phyloP scores from a whole-genome alignment of 2,797 vertebrate genomes.

The Pantherophis vulpinus region DNA sequence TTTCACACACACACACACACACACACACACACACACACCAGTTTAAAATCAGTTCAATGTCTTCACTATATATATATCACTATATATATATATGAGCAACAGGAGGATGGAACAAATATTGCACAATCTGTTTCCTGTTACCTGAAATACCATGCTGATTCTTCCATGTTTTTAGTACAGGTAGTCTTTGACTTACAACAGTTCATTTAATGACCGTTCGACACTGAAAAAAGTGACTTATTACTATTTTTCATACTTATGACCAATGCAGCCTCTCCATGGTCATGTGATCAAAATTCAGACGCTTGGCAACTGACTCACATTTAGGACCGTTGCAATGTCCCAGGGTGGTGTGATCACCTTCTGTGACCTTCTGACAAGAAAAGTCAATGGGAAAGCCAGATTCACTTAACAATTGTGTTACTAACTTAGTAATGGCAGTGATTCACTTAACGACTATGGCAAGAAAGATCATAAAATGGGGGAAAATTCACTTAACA shows the following conservation, averaged over 20 bases:
- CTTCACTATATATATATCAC: background rate
- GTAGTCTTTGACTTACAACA: background rate
- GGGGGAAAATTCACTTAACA: background rate
- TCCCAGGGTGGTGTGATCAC: background rate
- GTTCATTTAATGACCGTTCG: background rate
- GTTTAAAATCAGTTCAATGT: background rate
- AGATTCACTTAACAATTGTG: background rate
- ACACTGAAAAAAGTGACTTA: background rate
- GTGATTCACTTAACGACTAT: background rate
- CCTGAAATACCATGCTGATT: background rate
- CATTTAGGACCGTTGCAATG: background rate
- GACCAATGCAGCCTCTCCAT: background rate
- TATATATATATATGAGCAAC: background rate
- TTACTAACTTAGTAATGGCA: background rate
- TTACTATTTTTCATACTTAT: background rate
- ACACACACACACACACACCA: too few species aligned
- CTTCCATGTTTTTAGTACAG: background rate
- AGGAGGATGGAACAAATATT: background rate
- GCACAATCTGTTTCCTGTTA: background rate
- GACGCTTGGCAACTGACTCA: background rate
- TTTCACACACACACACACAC: too few species aligned
- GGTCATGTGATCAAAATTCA: background rate
- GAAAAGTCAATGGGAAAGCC: background rate
- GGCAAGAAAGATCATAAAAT: background rate
- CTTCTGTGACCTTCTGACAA: background rate